A percentile compares a stretch with the other conserved stretches of the same genome.
Conservation (phyloP, 2,113 vertebrate genomes). For the Aythya baeri region DNA sequence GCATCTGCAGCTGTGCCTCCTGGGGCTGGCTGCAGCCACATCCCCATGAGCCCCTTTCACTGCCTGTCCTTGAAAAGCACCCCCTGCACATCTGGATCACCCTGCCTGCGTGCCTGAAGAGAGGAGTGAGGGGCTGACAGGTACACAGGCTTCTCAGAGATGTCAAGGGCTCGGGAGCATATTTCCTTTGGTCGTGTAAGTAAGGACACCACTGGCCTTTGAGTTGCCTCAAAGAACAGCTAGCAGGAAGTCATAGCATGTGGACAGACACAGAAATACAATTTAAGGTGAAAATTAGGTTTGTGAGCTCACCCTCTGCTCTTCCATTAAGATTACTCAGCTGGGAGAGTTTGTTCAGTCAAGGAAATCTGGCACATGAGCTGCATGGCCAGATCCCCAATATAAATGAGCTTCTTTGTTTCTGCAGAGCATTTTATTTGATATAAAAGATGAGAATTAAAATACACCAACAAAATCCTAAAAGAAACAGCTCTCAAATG, state of each 20-base stretch:
- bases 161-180: not conserved
- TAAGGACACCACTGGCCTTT: not conserved
- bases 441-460: not conserved
- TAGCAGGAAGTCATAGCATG: not conserved
- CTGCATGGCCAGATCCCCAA: constrained; percentile 54
- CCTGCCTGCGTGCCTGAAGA: not conserved
- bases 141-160: not conserved
- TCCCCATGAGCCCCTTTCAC: not conserved
- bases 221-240: not conserved
- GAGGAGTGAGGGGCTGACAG: rapidly evolving
- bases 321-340: constrained; percentile 51
- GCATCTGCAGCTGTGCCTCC: not conserved
- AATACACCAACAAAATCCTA: not conserved
- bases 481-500: not conserved
- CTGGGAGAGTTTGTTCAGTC: constrained; percentile 35
- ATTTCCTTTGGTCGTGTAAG: not conserved
- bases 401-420: constrained; percentile 46
- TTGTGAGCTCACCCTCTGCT: constrained; percentile 27
- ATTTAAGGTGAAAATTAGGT: not conserved
- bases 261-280: not conserved
- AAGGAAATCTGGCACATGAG: constrained; percentile 46
- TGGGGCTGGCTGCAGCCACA: not conserved
- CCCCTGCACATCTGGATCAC: not conserved
- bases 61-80: not conserved
- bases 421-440: constrained; percentile 36